Evolutionary conservation across 2,113 vertebrate genomes (phyloP).

Genomic region (Ctenodactylus gundi): DNA sequence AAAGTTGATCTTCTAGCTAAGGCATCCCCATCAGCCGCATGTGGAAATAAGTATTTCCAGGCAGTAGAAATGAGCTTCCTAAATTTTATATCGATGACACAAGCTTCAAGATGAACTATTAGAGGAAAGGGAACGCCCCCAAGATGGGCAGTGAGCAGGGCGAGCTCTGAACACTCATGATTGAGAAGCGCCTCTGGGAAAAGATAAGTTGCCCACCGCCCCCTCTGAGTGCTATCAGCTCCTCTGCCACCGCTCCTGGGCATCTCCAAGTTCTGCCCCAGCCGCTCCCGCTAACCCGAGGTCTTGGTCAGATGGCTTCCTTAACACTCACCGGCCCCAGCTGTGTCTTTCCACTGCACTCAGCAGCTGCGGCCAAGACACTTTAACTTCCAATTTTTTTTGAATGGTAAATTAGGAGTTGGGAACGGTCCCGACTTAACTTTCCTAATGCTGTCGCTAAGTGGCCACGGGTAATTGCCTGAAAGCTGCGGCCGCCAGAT

Average conservation of each 20-base stretch:
- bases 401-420: slow-evolving; percentile 64
- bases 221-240: not conserved
- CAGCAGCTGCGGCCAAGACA: slow-evolving; percentile 40
- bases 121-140: not conserved
- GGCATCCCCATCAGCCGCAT: not conserved
- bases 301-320: slow-evolving; percentile 23
- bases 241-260: not conserved
- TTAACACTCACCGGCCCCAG: slow-evolving; percentile 61
- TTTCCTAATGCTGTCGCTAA: slow-evolving; percentile 55
- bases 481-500: slow-evolving; percentile 21
- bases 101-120: not conserved
- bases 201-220: not conserved
- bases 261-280: not conserved
- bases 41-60: not conserved
- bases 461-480: slow-evolving; percentile 46
- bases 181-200: not conserved
- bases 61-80: not conserved
- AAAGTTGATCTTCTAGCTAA: not conserved
- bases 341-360: slow-evolving; percentile 59
- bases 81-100: not conserved
- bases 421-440: slow-evolving; percentile 55
- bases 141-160: not conserved
- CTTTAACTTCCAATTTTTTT: slow-evolving; percentile 65
- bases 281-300: not conserved
- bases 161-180: not conserved